Base-by-base conservation (phyloP, 2,113 vertebrate species). In the Phylloscopus trochilus region DNA sequence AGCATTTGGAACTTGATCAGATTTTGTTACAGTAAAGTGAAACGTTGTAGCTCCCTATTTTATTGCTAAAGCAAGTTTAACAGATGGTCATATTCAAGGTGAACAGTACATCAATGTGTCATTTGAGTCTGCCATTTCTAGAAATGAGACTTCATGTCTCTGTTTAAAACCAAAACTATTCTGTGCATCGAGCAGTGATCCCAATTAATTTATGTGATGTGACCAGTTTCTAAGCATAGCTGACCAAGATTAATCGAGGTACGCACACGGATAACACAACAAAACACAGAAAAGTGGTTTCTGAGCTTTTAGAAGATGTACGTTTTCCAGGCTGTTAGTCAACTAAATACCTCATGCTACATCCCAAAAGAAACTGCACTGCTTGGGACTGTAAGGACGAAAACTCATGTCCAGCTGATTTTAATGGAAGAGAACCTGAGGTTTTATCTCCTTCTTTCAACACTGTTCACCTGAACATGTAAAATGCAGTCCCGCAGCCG, bases 201-300 rank as follows among this genome's bases (percentile, higher is more conserved):
- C 27, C 2, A 70, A 46, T 56, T 66, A 9, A 51, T 33, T 75
- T 26, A 51, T 11, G 14, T 15, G 46, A 83, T 3, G 4, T 22
- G 30, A 69, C 44, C 15, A 41, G 28, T 33, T 59, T 74, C n/a
- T 43, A 66, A 47, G 58, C 24, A 24, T 23, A 55, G 10, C 26
- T 49, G 13, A 79, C 20, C 9, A 69, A 39, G 30, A 64, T 33
- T 64, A 69, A 51, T 52, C 0, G 0, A 64, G 7, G 24, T 35
- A 63, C 9, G 9, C 19, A 31, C 26, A 33, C 3, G 6, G 9
- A 5, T 18, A 73, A 55, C 27, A 78, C 5, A 90, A 27, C 5
- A 78, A 49, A 83, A 68, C 21, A 59, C 4, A 70, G 33, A 20
- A 58, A 59, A 67, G 15, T 23, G 9, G 7, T 44, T 83, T 68